These are phyloP conservation scores for Hippocampus kuda DNA, from an alignment of 2,797 vertebrate genomes.

Conservation along the genomic window DNA sequence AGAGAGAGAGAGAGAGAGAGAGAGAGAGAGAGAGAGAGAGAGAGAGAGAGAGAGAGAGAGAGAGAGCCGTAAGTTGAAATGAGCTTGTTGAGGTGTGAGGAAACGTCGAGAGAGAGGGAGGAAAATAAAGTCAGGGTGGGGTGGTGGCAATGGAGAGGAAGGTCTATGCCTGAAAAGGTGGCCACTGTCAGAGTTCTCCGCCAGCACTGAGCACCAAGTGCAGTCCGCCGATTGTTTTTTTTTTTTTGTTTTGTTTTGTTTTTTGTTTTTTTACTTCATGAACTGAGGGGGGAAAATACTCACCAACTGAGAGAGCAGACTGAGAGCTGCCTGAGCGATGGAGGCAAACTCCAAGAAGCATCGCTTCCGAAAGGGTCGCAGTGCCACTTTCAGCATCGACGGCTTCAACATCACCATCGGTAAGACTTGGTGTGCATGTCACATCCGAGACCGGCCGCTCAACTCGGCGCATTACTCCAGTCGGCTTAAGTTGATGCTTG, in stretches of 20 bases:
- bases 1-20: slow-evolving; percentile 34
- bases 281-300: slow-evolving; percentile 35
- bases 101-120: slow-evolving; percentile 29
- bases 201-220: slow-evolving; percentile 17
- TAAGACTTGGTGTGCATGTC: slow-evolving; percentile 63
- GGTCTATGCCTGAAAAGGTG: slow-evolving; percentile 43
- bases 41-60: slow-evolving; percentile 31
- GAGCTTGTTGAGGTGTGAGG: slow-evolving; percentile 54
- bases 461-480: slow-evolving; percentile 37
- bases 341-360: slow-evolving; percentile 81
- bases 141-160: slow-evolving; percentile 32
- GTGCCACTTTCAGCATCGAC: slow-evolving; percentile 93
- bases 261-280: slow-evolving; percentile 27
- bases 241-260: slow-evolving; percentile 15
- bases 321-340: slow-evolving; percentile 59
- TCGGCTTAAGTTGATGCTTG: slow-evolving; percentile 44
- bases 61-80: slow-evolving; percentile 54
- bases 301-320: slow-evolving; percentile 31
- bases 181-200: slow-evolving; percentile 39
- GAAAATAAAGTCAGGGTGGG: slow-evolving; percentile 41
- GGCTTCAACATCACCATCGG: slow-evolving; percentile 96
- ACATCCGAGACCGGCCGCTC: slow-evolving; percentile 37
- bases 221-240: slow-evolving; percentile 34
- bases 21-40: slow-evolving; percentile 37
- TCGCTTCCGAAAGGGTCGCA: slow-evolving; percentile 87